Base-by-base conservation (phyloP, 1,140 invertebrate species). In the Apis dorsata region DNA sequence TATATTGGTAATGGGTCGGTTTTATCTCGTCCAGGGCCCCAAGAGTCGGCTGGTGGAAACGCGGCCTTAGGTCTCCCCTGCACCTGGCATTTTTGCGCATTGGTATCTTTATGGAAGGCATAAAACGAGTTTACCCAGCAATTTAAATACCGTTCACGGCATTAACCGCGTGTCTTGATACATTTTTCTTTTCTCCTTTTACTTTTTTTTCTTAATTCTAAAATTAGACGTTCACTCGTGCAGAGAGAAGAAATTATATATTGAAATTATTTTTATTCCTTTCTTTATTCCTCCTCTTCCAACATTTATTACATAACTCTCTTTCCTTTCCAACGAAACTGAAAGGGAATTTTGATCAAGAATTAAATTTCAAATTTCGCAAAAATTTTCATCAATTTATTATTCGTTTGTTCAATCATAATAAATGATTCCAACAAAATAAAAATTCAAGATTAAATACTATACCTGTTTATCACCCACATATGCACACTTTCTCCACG, bases 121-220 rank as follows among this genome's bases (percentile, higher is more conserved):
- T 88, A 87, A 88, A 88, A 71, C 77, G 76, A 24, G 53, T 85
- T 88, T 88, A 88, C 79, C 77, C 69, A 44, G 60, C 86, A 77
- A 83, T 88, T 88, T 82, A 85, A 88, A 73, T 71, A 55, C 57
- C 76, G 55, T 87, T 85, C 59, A 15, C 49, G 44, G 44, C 66
- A 75, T 89, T 90, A 88, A 86, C 86, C 84, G 84, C 85, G 89
- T 84, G 84, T 86, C 87, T 70, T 83, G 73, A 80, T 60, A 68
- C 44, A 59, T 66, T 79, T 88, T 71, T 62, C 34, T 4, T 4
- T 44, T 3, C 0, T 44, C 34, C 34, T 4, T 34, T 34, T 44
- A 44, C 34, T 44, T 7, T 44, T 5, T 44, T 4, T 34, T 4
- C 34, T 44, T 60, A 63, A 85, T 85, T 86, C 65, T 76, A 71